phyloP scores from a whole-genome alignment of 2,113 vertebrate species.

The Pomatorhinus ruficollis region DNA sequence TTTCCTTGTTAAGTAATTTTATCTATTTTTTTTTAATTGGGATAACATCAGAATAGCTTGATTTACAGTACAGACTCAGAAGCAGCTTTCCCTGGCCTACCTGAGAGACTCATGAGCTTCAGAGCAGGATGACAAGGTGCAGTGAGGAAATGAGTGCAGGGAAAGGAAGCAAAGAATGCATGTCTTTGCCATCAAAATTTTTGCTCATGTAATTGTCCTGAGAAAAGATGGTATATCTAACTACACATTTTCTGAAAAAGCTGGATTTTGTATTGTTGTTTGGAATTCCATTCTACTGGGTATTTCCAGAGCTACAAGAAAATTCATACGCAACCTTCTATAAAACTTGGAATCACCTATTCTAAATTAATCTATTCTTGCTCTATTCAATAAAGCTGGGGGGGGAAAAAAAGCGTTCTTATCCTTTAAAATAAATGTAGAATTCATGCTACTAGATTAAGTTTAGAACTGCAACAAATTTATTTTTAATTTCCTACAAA shows the following conservation, averaged over 20 bases:
- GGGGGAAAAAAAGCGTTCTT: accelerated
- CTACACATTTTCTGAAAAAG: not conserved
- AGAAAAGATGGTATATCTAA: not conserved
- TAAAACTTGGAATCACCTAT: not conserved
- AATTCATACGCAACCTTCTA: not conserved
- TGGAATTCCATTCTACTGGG: not conserved
- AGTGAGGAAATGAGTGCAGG: not conserved
- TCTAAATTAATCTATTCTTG: not conserved
- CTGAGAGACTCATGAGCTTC: not conserved
- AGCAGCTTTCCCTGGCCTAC: not conserved
- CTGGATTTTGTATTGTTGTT: not conserved
- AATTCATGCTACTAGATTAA: not conserved
- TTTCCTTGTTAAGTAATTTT: not conserved
- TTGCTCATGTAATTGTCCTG: not conserved
- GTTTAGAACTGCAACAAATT: not conserved
- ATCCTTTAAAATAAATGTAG: not conserved
- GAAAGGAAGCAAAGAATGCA: not conserved
- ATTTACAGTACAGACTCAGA: not conserved
- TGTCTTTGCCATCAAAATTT: not conserved
- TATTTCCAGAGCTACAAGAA: not conserved
- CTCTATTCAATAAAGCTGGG: not conserved
- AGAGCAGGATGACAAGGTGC: not conserved
- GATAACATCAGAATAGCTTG: not conserved
- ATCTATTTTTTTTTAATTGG: not conserved
- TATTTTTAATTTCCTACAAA: not conserved